Percentiles rank a stretch among this genome's conserved stretches.
Conservation (phyloP, 92 coral and sea anemone genomes). For the Hydrozoanthus gracilis region DNA sequence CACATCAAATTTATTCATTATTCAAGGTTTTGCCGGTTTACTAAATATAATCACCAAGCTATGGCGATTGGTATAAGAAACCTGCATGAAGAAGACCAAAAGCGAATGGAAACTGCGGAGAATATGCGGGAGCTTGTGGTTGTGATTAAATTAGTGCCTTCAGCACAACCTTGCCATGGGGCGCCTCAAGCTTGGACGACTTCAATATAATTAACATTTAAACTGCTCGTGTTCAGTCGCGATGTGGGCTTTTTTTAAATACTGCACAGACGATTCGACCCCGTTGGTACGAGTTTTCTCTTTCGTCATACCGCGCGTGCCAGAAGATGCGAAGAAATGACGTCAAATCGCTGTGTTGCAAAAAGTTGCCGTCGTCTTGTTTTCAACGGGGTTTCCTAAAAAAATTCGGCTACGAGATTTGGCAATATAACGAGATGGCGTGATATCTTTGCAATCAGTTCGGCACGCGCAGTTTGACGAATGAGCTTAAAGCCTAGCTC, state of each 20-base stretch:
- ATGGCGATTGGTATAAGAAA: neutral
- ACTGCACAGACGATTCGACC: neutral
- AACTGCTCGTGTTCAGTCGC: neutral
- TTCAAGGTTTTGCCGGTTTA: neutral
- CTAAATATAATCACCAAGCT: neutral
- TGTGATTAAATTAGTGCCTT: constrained; percentile 1
- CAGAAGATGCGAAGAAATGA: too few species aligned
- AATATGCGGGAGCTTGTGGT: neutral
- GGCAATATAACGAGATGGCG: too few species aligned
- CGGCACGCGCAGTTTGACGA: too few species aligned
- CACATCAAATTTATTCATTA: neutral
- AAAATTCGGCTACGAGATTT: too few species aligned
- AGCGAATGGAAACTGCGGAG: neutral
- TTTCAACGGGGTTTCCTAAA: too few species aligned
- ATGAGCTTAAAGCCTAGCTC: too few species aligned
- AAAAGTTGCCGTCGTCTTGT: too few species aligned
- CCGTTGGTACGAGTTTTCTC: too few species aligned
- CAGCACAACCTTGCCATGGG: constrained; percentile 24
- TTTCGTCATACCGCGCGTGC: too few species aligned
- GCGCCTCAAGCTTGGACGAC: neutral
- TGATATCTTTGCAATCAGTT: too few species aligned
- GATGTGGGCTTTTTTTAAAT: neutral
- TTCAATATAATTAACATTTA: neutral
- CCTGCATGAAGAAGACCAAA: neutral
- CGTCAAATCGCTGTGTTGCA: too few species aligned